A percentile compares a stretch with the other conserved stretches of the same genome.
Conservation (phyloP, 2,888 invertebrate genomes). For the Rhingia rostrata region DNA sequence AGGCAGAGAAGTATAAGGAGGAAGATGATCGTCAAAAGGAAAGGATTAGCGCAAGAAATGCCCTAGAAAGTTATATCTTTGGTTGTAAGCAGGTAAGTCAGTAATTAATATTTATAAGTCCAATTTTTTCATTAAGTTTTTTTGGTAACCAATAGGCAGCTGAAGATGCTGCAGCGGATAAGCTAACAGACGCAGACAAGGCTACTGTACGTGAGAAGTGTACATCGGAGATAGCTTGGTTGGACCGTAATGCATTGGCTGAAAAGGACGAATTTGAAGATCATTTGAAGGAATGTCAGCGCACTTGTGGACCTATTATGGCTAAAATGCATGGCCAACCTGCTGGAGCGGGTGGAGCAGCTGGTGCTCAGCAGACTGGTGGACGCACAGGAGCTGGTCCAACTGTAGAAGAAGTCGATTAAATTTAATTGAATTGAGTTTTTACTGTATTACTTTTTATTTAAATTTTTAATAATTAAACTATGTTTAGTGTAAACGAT, state of each 20-base stretch:
- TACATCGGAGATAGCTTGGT: constrained; percentile 89
- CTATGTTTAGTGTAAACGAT: too few relatives aligned
- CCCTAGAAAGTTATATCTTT: constrained; percentile 90
- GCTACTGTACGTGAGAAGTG: constrained; percentile 88
- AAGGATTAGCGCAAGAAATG: constrained; percentile 88
- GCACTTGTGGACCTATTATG: constrained; percentile 91
- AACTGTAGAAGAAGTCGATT: constrained; percentile 89
- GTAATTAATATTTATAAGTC: background rate
- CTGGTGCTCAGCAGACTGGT: constrained; percentile 85
- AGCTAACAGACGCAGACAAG: constrained; percentile 89
- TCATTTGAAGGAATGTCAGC: constrained; percentile 89
- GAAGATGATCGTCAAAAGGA: constrained; percentile 90
- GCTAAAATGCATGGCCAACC: constrained; percentile 89
- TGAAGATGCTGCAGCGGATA: constrained; percentile 86
- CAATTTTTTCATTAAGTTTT: background rate
- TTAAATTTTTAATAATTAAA: background rate
- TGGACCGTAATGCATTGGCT: constrained; percentile 91
- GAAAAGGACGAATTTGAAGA: constrained; percentile 91
- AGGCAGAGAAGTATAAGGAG: constrained; percentile 90
- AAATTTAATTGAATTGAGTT: constrained; percentile 74
- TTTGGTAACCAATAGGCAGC: constrained; percentile 83
- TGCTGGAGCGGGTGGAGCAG: constrained; percentile 84
- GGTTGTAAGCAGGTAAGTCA: constrained; percentile 85
- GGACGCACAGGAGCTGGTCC: constrained; percentile 83
- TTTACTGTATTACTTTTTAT: constrained; percentile 13